A percentile compares a stretch with the other conserved stretches of the same genome.
phyloP scores from a whole-genome alignment of 2,888 invertebrate species.

The Acronicta psi region DNA sequence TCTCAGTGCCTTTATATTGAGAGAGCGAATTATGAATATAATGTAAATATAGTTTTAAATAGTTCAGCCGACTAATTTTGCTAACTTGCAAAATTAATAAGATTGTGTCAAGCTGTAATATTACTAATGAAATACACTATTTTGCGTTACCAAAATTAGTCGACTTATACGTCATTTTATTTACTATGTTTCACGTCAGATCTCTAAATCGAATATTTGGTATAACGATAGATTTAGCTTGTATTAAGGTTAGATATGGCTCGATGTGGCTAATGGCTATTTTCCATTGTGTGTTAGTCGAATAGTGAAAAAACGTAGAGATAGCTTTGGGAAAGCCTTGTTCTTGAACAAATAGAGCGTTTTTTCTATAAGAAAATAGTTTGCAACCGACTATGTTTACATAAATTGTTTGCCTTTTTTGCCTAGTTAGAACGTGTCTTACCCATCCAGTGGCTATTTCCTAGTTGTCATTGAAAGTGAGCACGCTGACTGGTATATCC shows the following conservation, averaged over 20 bases:
- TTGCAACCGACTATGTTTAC: no score
- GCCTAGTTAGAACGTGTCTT: neutral
- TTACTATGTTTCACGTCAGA: slow-evolving; percentile 44
- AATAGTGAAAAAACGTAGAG: no score
- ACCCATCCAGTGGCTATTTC: no score
- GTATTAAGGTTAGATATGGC: neutral
- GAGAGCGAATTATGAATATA: slow-evolving; percentile 38
- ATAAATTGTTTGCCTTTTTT: neutral
- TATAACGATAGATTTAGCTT: slow-evolving; percentile 22
- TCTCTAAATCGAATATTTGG: slow-evolving; percentile 46
- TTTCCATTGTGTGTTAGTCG: no score
- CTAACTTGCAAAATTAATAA: slow-evolving; percentile 24
- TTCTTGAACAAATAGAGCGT: no score
- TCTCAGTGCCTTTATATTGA: slow-evolving; percentile 23
- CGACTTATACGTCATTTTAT: slow-evolving; percentile 6
- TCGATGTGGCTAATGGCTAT: neutral
- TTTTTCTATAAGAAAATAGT: no score
- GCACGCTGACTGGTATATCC: neutral
- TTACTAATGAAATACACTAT: slow-evolving; percentile 11
- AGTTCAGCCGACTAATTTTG: slow-evolving; percentile 21
- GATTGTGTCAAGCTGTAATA: slow-evolving; percentile 30
- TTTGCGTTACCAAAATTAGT: slow-evolving; percentile 37
- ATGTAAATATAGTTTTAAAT: slow-evolving; percentile 28
- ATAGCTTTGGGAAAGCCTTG: no score
- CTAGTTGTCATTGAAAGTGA: neutral